Percentiles rank a stretch among this genome's conserved stretches.
Conservation (phyloP, 2,113 vertebrate genomes). For the Mugil cephalus region DNA sequence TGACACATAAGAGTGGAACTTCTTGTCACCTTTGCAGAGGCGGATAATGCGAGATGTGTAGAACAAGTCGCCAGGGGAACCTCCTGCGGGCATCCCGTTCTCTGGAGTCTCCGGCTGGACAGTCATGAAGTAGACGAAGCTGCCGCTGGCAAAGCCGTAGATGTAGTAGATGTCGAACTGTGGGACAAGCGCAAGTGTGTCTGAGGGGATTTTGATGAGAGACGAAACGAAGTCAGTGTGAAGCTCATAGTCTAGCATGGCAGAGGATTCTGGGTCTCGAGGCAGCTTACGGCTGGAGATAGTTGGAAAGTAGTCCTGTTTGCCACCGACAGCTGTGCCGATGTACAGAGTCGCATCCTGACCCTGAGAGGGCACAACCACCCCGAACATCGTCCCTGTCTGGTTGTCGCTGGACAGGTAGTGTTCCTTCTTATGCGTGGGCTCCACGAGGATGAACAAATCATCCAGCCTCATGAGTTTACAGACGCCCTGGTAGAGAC, state of each 20-base stretch:
- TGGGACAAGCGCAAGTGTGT: conserved; percentile 92
- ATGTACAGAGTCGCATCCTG: conserved; percentile 94
- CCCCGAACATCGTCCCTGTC: conserved; percentile 93
- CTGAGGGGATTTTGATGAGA: conserved; percentile 96
- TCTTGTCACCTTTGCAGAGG: conserved; percentile 96
- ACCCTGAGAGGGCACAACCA: conserved; percentile 91
- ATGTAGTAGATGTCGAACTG: conserved; percentile 97
- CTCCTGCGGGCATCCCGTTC: conserved; percentile 83
- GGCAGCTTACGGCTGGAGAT: conserved; percentile 96
- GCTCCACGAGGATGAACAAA: conserved; percentile 95
- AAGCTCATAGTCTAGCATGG: conserved; percentile 96
- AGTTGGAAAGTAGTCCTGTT: conserved; percentile 98
- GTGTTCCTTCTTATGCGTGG: conserved; percentile 96
- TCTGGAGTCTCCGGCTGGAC: conserved; percentile 95
- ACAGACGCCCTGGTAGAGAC: conserved; percentile 96
- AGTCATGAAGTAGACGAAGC: conserved; percentile 94
- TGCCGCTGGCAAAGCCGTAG: conserved; percentile 93
- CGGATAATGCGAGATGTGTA: conserved; percentile 96
- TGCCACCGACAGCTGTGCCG: conserved; percentile 93
- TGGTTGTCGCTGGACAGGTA: conserved; percentile 95
- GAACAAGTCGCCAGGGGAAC: conserved; percentile 90
- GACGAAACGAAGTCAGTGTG: conserved; percentile 98
- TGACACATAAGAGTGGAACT: conserved; percentile 97
- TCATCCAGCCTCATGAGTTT: conserved; percentile 94
- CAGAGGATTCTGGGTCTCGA: conserved; percentile 92